A percentile compares a stretch with the other conserved stretches of the same genome.
These are phyloP conservation scores for Leucopsar rothschildi DNA, from an alignment of 2,113 vertebrate species.

Conservation along the genomic window DNA sequence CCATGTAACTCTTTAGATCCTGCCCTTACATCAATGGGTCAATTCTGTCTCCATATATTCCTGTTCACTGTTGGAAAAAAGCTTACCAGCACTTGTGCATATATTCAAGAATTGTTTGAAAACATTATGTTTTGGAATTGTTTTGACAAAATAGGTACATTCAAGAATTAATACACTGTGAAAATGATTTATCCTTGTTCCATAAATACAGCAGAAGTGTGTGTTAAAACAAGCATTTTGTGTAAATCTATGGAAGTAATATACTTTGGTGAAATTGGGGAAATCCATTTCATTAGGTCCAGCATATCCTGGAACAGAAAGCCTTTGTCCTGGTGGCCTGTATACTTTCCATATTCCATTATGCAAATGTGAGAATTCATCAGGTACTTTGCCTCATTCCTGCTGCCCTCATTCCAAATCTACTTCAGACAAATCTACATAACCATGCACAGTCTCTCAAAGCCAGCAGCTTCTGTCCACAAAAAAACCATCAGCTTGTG, in stretches of 20 bases:
- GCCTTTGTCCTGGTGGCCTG: background rate
- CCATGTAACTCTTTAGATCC: background rate
- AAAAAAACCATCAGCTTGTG: conserved; percentile 3
- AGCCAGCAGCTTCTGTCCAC: background rate
- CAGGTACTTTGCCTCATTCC: background rate
- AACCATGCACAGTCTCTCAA: background rate
- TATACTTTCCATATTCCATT: background rate
- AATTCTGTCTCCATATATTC: background rate
- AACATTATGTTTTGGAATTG: background rate
- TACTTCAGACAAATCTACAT: background rate
- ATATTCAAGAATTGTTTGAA: background rate
- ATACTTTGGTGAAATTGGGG: background rate
- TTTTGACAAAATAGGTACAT: background rate
- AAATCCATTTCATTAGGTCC: background rate
- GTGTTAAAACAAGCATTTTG: background rate
- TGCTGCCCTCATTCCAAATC: background rate
- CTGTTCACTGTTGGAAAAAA: background rate
- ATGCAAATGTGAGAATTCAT: background rate
- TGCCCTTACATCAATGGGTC: background rate
- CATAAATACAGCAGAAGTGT: background rate
- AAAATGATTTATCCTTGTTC: background rate
- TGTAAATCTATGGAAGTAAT: background rate
- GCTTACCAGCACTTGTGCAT: background rate
- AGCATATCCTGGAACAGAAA: background rate
- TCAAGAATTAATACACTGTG: background rate